Evolutionary conservation across 2,113 vertebrate species (phyloP), one percentile per base, ranked within the genome.

Genomic region (Noturus placidus): DNA sequence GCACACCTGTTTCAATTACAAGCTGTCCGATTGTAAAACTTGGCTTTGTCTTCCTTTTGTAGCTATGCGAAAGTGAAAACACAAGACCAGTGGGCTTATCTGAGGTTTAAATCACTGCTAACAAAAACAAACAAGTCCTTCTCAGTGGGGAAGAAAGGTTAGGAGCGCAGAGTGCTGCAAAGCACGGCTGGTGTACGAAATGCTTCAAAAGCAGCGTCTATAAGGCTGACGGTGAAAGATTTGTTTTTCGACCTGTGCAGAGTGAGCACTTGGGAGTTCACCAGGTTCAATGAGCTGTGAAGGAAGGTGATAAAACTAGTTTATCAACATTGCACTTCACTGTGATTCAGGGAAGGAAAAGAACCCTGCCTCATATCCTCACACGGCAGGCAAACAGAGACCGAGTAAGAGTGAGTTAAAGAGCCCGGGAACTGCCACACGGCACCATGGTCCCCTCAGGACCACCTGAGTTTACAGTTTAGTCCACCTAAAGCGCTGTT

Each of bases 81-180:
- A 65, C 46, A 77, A 84, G 87, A 84, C 59, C 33, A 35, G 80
- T 17, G 11, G 80, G 59, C 81, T 89, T 89, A 89, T 89, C 88
- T 56, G 54, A 86, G 27, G 11, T 86, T 84, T 86, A 61, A 88
- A 88, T 88, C 87, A 86, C 81, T 52, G 79, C 80, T 79, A 84
- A 86, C 42, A 65, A 86, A 88, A 83, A 88, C 87, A 90, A 88
- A 72, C n/a, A 74, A 33, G 84, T 87, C 81, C 67, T 88, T 79
- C 50, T 74, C 86, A 27, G 56, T 63, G 50, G 65, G 82, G 63
- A 72, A 79, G 59, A 69, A 11, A 56, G 3, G 46, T 83, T 84
- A 0, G 57, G 11, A 61, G 52, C 38, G 74, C 63, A 46, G 38
- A 57, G 69, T 17, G 27, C 82, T 33, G 65, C 19, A 80, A 72